Percentiles rank a stretch among this genome's conserved stretches.
Conservation (phyloP, 2,888 invertebrate genomes). For the Lepidonotus clava region DNA sequence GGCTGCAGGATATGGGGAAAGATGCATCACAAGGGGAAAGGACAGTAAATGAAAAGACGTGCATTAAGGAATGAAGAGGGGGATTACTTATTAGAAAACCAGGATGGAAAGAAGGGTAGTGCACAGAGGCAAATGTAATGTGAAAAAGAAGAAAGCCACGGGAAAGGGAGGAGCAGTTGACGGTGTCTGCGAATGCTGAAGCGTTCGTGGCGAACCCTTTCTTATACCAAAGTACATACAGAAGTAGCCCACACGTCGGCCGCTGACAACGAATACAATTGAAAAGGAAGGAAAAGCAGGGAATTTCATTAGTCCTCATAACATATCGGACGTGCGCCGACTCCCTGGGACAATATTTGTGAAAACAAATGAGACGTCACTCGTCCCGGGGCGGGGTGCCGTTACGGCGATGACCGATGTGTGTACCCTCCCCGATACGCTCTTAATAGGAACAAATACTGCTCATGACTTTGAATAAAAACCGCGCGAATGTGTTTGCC, state of each 20-base stretch:
- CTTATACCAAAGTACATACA: too few species aligned
- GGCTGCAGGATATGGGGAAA: too few species aligned
- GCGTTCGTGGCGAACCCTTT: too few species aligned
- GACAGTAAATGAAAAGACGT: too few species aligned
- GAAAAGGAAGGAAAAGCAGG: neutral
- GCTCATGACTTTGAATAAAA: conserved; percentile 45
- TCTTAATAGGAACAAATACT: conserved; percentile 42
- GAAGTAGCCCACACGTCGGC: neutral
- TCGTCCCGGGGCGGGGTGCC: neutral
- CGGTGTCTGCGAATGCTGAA: too few species aligned
- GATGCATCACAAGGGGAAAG: too few species aligned
- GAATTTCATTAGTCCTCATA: conserved; percentile 25
- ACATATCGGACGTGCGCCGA: conserved; percentile 16
- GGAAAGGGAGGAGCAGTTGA: too few species aligned
- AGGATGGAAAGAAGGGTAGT: too few species aligned
- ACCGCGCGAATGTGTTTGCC: conserved; percentile 29
- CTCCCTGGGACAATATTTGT: conserved; percentile 28
- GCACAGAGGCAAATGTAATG: too few species aligned
- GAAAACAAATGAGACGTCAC: conserved; percentile 47
- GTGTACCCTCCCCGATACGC: conserved; percentile 22
- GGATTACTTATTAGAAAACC: too few species aligned
- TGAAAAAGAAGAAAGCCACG: too few species aligned
- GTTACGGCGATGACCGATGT: conserved; percentile 31
- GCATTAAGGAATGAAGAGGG: too few species aligned
- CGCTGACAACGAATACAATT: neutral